Evolutionary conservation across 2,797 vertebrate genomes (phyloP), one percentile per base, ranked within the genome.

Genomic region (Cuniculus paca): DNA sequence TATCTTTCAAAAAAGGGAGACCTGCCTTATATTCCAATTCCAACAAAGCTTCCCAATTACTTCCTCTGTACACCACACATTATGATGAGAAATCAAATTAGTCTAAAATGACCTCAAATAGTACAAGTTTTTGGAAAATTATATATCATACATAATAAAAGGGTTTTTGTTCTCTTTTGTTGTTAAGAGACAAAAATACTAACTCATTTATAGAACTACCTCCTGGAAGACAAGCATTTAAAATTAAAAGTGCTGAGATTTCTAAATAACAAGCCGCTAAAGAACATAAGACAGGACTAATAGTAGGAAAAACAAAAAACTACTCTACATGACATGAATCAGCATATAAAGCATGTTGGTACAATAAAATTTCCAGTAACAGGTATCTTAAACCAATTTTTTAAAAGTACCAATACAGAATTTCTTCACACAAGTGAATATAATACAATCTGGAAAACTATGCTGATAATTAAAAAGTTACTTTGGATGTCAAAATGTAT

Each of bases 51-150:
- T 83, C 81, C 63, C 68, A 88, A 34, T 90, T 78, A 83, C 65
- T 88, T 90, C 78, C 88, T 68, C 86, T 93, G 28, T 75, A 92
- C 54, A 90, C 68, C 22, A 89, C 48, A 78, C 31, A 79, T 89
- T 79, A 94, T 89, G 50, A 45, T 58, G 79, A 34, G 50, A 93
- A 93, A 91, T 74, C 60, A 82, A 95, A 94, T 79, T 74, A 93
- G 61, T 19, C 92, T 91, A 56, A 84, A 91, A 83, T 92, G 36
- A 92, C 19, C 56, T 89, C 79, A 93, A 79, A 70, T 42, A 86
- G 90, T 45, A 61, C 6, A 96, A 28, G 39, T 86, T 93, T 17
- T 86, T 26, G 3, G 54, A 96, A 60, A 36, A 52, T 90, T 84
- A 90, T 24, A 77, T n/a, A 80, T 52, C 13, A 77, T 60, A 68